These are phyloP conservation scores for Blera fallax DNA, from an alignment of 2,888 invertebrate genomes.

Conservation along the genomic window DNA sequence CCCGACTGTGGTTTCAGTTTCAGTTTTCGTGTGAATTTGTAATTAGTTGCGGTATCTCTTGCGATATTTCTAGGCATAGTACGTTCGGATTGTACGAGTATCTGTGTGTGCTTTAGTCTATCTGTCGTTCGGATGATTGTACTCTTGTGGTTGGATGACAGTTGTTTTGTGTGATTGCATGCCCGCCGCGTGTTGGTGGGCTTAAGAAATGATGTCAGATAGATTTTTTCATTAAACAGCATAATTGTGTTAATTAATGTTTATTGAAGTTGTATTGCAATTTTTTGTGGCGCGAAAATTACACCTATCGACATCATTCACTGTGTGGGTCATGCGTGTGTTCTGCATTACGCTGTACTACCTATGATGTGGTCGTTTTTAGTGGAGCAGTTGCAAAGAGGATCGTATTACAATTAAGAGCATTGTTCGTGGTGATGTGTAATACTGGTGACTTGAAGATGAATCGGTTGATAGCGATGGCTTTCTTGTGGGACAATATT, in stretches of 20 bases:
- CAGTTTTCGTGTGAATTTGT: constrained; percentile 48
- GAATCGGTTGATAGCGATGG: not conserved
- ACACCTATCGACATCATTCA: not conserved
- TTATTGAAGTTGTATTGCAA: constrained; percentile 48
- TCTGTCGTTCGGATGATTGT: constrained; percentile 34
- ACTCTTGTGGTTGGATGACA: constrained; percentile 15
- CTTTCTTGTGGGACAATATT: not conserved
- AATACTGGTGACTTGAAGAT: not conserved
- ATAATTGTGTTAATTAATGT: constrained; percentile 56
- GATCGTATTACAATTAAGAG: constrained; percentile 27
- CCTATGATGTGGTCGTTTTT: not conserved
- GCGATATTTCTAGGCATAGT: constrained; percentile 15
- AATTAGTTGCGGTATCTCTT: constrained; percentile 57
- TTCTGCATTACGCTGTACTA: constrained; percentile 19
- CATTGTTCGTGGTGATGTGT: constrained; percentile 20
- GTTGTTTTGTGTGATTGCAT: constrained; percentile 35
- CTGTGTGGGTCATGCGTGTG: constrained; percentile 15
- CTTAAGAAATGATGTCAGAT: constrained; percentile 62
- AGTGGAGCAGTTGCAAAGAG: constrained; percentile 13
- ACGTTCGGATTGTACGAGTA: not conserved
- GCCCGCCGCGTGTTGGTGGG: not conserved
- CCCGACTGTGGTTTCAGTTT: constrained; percentile 52
- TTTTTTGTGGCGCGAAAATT: not conserved
- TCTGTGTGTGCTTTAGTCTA: not conserved
- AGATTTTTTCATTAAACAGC: constrained; percentile 16